phyloP scores from a whole-genome alignment of 2,113 vertebrate species.

The Camelus bactrianus region DNA sequence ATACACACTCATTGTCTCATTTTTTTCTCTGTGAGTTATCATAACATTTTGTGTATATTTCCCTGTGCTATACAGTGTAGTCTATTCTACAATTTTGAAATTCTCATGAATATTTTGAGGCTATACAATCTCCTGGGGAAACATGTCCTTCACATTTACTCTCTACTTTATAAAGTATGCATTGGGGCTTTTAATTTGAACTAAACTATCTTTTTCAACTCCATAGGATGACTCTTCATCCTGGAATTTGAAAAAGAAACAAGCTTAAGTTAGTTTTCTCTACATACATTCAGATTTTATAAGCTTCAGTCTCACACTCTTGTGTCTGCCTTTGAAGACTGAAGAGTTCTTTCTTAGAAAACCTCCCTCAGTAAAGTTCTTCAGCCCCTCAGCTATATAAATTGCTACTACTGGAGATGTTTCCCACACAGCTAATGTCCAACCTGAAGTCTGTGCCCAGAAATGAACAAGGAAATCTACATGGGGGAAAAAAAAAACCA shows the following conservation, averaged over 20 bases:
- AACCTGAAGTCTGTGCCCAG: background rate
- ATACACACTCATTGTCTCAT: too few relatives aligned
- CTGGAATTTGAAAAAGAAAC: background rate
- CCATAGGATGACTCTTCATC: background rate
- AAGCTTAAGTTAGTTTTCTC: background rate
- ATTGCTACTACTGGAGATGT: background rate
- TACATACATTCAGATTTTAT: background rate
- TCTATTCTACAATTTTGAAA: too few relatives aligned
- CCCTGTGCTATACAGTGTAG: too few relatives aligned
- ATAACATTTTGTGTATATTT: too few relatives aligned
- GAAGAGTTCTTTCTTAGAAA: conserved; percentile 16
- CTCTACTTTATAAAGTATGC: background rate
- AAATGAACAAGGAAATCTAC: background rate
- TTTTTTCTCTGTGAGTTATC: too few relatives aligned
- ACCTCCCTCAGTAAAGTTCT: background rate
- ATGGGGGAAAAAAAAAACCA: background rate
- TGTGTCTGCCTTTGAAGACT: background rate
- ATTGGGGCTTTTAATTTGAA: conserved; percentile 24
- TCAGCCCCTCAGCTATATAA: background rate
- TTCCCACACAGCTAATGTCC: background rate
- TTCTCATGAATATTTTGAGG: background rate
- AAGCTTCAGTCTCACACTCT: background rate
- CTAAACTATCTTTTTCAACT: background rate
- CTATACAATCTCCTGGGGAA: background rate
- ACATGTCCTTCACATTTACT: background rate